These are phyloP conservation scores for Acropternis orthonyx DNA, from an alignment of 2,797 vertebrate genomes.

Conservation along the genomic window DNA sequence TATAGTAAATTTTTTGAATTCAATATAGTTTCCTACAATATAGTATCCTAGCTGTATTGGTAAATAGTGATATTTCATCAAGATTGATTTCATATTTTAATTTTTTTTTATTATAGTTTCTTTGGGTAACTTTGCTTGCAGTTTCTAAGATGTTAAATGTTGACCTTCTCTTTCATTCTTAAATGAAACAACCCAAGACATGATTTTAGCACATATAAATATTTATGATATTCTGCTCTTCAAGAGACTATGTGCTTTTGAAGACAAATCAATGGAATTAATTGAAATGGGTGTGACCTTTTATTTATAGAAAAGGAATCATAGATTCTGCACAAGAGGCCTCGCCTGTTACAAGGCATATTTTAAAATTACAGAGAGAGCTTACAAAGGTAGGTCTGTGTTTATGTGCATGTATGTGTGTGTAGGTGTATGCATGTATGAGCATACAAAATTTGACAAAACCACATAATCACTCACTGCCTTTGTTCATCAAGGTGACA, in stretches of 20 bases:
- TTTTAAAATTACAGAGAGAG: not conserved
- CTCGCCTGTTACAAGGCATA: not conserved
- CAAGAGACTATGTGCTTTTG: not conserved
- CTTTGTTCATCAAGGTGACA: not conserved
- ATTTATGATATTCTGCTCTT: not conserved
- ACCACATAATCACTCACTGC: rapidly evolving
- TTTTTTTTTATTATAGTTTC: not conserved
- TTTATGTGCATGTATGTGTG: not conserved
- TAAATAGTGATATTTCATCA: not conserved
- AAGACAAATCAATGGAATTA: not conserved
- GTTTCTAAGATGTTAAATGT: not conserved
- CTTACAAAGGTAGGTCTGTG: not conserved
- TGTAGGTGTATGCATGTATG: not conserved
- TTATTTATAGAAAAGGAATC: not conserved
- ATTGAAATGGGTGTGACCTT: not conserved
- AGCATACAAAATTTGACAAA: not conserved
- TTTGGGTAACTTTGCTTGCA: not conserved
- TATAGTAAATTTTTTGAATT: not conserved
- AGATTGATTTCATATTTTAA: not conserved
- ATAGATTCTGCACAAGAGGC: not conserved
- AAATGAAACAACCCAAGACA: not conserved
- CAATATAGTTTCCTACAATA: not conserved
- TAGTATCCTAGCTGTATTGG: not conserved
- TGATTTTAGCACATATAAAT: not conserved
- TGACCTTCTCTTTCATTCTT: not conserved